Evolutionary conservation across 2,113 vertebrate species (phyloP), one percentile per base, ranked within the genome.

Genomic region (Lota lota): DNA sequence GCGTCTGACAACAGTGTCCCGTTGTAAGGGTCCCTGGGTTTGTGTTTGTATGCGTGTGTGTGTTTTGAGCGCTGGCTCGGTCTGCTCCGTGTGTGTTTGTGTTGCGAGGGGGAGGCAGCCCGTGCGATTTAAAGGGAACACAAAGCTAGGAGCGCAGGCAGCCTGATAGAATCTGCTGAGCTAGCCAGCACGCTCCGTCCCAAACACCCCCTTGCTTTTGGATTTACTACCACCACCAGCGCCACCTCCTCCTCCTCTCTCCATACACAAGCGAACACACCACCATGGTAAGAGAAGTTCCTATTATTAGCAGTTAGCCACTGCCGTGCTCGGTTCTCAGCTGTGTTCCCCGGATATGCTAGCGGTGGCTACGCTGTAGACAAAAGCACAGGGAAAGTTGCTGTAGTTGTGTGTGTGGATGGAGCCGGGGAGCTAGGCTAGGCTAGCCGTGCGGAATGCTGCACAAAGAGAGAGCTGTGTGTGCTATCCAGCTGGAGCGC

Each of bases 381-480:
- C 82, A 86, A 85, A 84, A 88, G 81, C 83, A 36, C 1, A 77
- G 73, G 76, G 80, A 86, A 88, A 88, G 86, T 88, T 88, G 82
- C 75, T 4, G 40, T 73, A 20, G 70, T 75, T 76, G 61, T 76
- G 78, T 69, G 82, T 66, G 82, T 74, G 83, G 79, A 82, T 76
- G 75, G 82, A 77, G 64, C 69, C 24, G 24, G 24, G 68, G 68
- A 81, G 85, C 86, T 87, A 86, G 82, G 86, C 83, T 85, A 88
- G 75, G 82, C 80, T 85, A 67, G 56, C 82, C 80, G 82, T 85
- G 78, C 74, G 82, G 85, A 91, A 87, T 80, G 81, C 84, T 74
- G 85, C 90, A 92, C 91, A 92, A 91, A 90, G 90, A 78, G 82
- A 84, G 87, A 79, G 57, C 11, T 80, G 85, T 90, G 85, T 90